Conservation (phyloP, 2,113 vertebrate genomes). For the Crotalus helleri region DNA sequence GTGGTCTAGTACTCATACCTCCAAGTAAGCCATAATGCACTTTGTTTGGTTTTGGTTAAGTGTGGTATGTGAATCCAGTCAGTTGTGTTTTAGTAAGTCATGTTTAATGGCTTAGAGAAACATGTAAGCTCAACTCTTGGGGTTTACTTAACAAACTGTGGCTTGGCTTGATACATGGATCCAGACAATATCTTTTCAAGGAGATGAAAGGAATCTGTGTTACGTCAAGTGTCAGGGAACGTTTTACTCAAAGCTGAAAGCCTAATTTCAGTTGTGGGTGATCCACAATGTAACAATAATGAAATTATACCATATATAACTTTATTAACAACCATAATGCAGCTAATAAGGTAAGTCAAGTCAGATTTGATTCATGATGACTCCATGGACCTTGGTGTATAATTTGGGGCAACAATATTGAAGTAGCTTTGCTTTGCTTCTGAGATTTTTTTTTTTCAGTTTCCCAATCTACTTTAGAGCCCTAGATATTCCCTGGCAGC, state of each 20-base stretch:
- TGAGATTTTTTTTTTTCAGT: not conserved
- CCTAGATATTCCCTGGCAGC: not conserved
- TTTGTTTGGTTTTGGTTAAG: not conserved
- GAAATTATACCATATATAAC: not conserved
- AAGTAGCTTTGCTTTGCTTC: not conserved
- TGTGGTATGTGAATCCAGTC: not conserved
- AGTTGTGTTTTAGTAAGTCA: not conserved
- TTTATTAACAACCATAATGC: not conserved
- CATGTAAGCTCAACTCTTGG: not conserved
- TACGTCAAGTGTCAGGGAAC: constrained; percentile 7
- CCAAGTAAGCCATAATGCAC: not conserved
- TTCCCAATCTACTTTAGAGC: not conserved
- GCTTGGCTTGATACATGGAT: not conserved
- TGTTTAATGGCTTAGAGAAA: not conserved
- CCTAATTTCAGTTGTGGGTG: not conserved
- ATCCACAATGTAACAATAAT: not conserved
- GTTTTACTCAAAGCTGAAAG: not conserved
- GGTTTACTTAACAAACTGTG: not conserved
- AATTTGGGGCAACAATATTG: not conserved
- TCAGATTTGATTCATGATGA: not conserved
- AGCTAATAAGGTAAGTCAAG: not conserved
- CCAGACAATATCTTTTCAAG: not conserved
- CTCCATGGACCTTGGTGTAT: not conserved
- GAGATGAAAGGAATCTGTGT: constrained; percentile 7
- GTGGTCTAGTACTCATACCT: not conserved